Conservation (phyloP, 2,113 vertebrate species). For the Bos taurus region ARS-UCD2.0 NC_037352.1:20415001-20415500, state of each 20-base stretch:
- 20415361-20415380: background rate
- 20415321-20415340: background rate
- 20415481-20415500: background rate
- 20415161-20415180: background rate
- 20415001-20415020: background rate
- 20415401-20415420: background rate
- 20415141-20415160: background rate
- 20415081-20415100: background rate
- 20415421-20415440: slow-evolving; percentile 9
- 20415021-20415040: background rate
- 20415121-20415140: background rate
- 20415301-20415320: background rate
- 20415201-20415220: background rate
- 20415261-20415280: slow-evolving; percentile 31
- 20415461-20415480: slow-evolving; percentile 21
- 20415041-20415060: background rate
- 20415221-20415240: slow-evolving; percentile 14
- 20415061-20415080: background rate
- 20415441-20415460: background rate
- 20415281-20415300: background rate
- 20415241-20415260: background rate
- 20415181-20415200: background rate
- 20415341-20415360: background rate
- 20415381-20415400: background rate
- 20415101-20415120: background rate